Conservation (phyloP, 2,113 vertebrate species). For the Trogon melanurus region DNA sequence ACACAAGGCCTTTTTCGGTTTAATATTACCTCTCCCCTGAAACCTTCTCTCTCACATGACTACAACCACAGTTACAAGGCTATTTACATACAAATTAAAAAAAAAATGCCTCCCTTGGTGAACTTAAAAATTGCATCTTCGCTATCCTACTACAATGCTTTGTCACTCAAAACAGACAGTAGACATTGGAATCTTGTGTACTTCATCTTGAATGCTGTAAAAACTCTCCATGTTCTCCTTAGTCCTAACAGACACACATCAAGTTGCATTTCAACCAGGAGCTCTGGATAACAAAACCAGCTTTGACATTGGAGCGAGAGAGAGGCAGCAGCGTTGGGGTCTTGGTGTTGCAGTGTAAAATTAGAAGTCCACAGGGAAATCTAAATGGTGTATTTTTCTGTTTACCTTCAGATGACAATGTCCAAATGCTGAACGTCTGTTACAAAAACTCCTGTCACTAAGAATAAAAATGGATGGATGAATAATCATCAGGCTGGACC, state of each 20-base stretch:
- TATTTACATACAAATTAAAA: not conserved
- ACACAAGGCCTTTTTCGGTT: not conserved
- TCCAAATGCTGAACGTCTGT: slow-evolving; percentile 25
- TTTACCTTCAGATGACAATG: slow-evolving; percentile 59
- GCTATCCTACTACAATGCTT: not conserved
- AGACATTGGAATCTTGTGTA: not conserved
- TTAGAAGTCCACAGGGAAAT: slow-evolving; percentile 51
- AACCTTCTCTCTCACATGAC: not conserved
- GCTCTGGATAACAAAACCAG: slow-evolving; percentile 17
- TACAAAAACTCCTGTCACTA: slow-evolving; percentile 46
- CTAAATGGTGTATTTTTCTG: slow-evolving; percentile 49
- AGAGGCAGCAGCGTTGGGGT: not conserved
- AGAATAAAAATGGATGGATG: slow-evolving; percentile 37
- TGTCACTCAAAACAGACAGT: not conserved
- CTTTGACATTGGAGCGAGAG: not conserved
- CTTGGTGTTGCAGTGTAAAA: slow-evolving; percentile 12
- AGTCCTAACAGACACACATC: slow-evolving; percentile 19
- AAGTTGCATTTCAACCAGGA: slow-evolving; percentile 14
- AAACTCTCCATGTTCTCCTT: not conserved
- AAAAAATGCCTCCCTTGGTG: not conserved
- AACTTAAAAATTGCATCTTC: not conserved
- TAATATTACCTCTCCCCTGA: not conserved
- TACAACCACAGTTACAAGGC: not conserved
- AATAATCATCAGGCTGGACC: slow-evolving; percentile 28
- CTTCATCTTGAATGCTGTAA: not conserved